A percentile compares a stretch with the other conserved stretches of the same genome.
Conservation (phyloP, 2,797 vertebrate species). For the Cygnus olor region DNA sequence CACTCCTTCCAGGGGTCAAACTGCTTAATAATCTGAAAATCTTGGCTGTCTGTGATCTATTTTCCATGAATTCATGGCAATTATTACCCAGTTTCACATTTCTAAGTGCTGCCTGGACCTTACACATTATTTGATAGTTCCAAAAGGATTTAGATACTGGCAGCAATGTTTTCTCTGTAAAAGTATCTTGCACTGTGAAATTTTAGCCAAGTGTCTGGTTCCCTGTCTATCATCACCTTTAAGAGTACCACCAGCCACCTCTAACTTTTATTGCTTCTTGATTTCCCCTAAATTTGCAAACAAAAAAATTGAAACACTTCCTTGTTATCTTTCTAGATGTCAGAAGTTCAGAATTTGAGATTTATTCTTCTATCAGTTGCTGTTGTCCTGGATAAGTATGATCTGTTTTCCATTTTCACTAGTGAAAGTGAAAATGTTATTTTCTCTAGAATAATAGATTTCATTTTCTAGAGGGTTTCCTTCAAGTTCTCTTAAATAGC, state of each 20-base stretch:
- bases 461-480: neutral
- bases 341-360: neutral
- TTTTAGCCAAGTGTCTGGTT: neutral
- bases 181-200: neutral
- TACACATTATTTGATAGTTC: neutral
- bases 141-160: neutral
- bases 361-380: neutral
- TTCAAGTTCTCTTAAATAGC: neutral
- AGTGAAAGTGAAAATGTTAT: neutral
- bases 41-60: neutral
- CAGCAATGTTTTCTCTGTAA: neutral
- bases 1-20: neutral
- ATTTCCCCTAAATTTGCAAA: neutral
- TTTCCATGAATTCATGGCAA: neutral
- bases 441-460: neutral
- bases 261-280: neutral
- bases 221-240: neutral
- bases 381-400: neutral
- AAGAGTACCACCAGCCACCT: neutral
- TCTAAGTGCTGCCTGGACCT: neutral
- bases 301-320: neutral
- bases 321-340: neutral
- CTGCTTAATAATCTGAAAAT: neutral
- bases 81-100: neutral
- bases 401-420: neutral